Evolutionary conservation across 2,113 vertebrate species (phyloP), one percentile per base, ranked within the genome.

Genomic region (Alethe diademata): DNA sequence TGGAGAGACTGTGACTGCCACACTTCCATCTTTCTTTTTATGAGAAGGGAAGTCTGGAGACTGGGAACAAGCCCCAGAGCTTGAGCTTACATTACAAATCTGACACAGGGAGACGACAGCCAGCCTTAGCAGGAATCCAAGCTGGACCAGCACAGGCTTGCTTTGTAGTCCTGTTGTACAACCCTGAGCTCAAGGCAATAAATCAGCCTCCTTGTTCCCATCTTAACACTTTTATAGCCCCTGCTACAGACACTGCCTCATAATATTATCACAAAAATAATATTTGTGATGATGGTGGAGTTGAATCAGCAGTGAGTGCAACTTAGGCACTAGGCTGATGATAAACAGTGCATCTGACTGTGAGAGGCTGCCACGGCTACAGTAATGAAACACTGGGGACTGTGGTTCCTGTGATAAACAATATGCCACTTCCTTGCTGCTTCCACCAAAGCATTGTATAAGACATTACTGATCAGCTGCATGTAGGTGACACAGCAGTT

Each of bases 211-310:
- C 35, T 85, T 6, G 25, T 64, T 79, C 54, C 53, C 36, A 51
- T 61, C 47, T 71, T 88, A 88, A 60, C 43, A 61, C 13, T 83
- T 93, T 67, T 80, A 83, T 57, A 91, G 93, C 18, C 53, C 19
- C 42, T 53, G 17, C 48, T 82, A 48, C 53, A 92, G 78, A 86
- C 67, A 31, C 31, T 60, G 79, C 16, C 33, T 88, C 64, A 70
- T 86, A 79, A 70, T 45, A 70, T 66, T 73, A 93, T n/a, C 62
- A 86, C 28, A 89, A 79, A 90, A 73, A 58, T 13, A 70, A 33
- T 61, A 66, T n/a, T 64, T 78, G 65, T 87, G 70, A 64, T 54
- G 38, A 84, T 18, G 86, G 47, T 54, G 53, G 40, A 79, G 29
- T 75, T 84, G 69, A 91, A 91, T 47, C 70, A 78, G 75, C 73